phyloP scores from a whole-genome alignment of 2,888 invertebrate species.

The Drosophila siamana region DNA sequence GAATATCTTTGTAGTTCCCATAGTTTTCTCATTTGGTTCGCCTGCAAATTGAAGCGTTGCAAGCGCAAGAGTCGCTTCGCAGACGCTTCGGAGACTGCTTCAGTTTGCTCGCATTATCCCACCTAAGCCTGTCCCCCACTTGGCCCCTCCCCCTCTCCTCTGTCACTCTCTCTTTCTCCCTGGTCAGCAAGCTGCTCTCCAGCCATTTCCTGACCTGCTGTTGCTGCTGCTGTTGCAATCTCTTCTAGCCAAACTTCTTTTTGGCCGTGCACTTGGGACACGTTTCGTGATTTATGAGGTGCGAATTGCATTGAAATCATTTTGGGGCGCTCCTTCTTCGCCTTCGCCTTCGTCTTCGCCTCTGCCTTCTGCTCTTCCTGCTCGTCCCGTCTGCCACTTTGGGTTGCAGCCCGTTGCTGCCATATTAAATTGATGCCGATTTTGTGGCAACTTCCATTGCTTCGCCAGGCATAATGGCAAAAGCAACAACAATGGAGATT shows the following conservation, averaged over 20 bases:
- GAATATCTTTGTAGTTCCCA: background rate
- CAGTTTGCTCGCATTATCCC: constrained; percentile 2
- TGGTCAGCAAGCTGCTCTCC: background rate
- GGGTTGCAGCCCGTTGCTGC: constrained; percentile 25
- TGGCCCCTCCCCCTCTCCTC: background rate
- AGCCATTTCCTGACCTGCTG: constrained; percentile 63
- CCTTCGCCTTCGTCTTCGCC: background rate
- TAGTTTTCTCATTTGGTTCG: background rate
- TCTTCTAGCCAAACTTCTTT: constrained; percentile 55
- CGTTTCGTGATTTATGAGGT: constrained; percentile 85
- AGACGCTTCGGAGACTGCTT: background rate
- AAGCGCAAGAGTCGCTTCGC: background rate
- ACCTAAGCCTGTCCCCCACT: background rate
- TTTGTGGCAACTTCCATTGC: constrained; percentile 54
- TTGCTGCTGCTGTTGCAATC: constrained; percentile 39
- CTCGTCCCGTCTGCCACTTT: background rate
- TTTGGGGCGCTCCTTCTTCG: constrained; percentile 41
- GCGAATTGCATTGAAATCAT: constrained; percentile 84
- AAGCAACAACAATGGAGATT: constrained; percentile 54
- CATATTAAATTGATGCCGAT: constrained; percentile 78
- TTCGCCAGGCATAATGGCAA: constrained; percentile 30
- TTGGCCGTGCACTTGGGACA: constrained; percentile 80
- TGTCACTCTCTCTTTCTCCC: background rate
- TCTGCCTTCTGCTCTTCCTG: background rate
- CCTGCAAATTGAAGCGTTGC: constrained; percentile 20